These are phyloP conservation scores for Anticlea derivata DNA, from an alignment of 2,888 invertebrate species.

Conservation along the genomic window DNA sequence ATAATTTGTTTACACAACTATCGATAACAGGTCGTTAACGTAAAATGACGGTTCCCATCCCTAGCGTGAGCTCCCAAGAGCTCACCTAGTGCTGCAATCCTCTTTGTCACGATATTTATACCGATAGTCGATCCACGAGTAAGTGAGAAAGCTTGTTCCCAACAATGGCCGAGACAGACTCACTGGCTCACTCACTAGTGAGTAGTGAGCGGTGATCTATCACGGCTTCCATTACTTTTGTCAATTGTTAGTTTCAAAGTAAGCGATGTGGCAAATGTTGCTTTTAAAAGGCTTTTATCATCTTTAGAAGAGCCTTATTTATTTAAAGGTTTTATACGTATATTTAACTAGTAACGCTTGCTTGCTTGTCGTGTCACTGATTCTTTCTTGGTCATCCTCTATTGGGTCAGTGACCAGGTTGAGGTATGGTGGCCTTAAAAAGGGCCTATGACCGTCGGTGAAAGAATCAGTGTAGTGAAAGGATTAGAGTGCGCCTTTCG, in stretches of 20 bases:
- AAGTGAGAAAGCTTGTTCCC: constrained; percentile 71
- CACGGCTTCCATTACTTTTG: constrained; percentile 11
- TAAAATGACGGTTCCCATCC: constrained; percentile 37
- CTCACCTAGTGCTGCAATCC: constrained; percentile 61
- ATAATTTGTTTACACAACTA: not conserved
- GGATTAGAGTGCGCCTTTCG: too few species aligned
- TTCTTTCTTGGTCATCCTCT: too few species aligned
- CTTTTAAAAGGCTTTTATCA: too few species aligned
- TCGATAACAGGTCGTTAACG: not conserved
- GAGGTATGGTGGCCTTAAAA: too few species aligned
- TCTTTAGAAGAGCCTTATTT: too few species aligned
- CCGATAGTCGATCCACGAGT: constrained; percentile 53
- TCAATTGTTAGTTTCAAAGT: constrained; percentile 13
- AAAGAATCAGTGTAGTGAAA: too few species aligned
- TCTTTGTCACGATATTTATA: constrained; percentile 71
- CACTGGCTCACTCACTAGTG: constrained; percentile 1
- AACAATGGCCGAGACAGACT: constrained; percentile 31
- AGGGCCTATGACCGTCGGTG: too few species aligned
- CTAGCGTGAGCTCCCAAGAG: constrained; percentile 57
- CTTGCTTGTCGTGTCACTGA: too few species aligned
- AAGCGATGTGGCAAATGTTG: not conserved
- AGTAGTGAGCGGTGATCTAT: constrained; percentile 14
- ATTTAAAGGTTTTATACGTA: too few species aligned
- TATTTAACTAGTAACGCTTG: too few species aligned
- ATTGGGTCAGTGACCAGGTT: too few species aligned